Conservation (phyloP, 1,140 invertebrate genomes). For the Cryptotermes secundus region DNA sequence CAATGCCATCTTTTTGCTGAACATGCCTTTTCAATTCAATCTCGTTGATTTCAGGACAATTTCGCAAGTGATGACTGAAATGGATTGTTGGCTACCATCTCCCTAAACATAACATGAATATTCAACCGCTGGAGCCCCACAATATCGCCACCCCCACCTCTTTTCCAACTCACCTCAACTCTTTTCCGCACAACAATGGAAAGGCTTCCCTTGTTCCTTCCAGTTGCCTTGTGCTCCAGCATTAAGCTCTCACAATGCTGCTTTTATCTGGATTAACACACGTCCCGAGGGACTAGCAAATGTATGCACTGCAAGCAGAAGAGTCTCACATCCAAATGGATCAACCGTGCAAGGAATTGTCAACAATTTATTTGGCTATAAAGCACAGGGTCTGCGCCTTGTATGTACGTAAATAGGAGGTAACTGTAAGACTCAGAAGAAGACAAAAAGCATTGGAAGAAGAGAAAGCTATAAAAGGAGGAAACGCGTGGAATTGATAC, state of each 20-base stretch:
- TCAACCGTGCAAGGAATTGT: too few relatives aligned
- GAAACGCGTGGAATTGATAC: too few relatives aligned
- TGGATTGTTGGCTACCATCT: not conserved
- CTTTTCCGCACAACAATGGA: not conserved
- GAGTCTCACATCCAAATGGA: too few relatives aligned
- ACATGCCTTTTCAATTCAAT: constrained; percentile 17
- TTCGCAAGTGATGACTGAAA: constrained; percentile 1
- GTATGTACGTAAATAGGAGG: too few relatives aligned
- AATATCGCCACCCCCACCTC: not conserved
- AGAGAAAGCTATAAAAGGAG: too few relatives aligned
- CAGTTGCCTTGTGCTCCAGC: not conserved
- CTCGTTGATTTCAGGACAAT: constrained; percentile 26
- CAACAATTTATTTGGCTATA: too few relatives aligned
- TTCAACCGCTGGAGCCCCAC: not conserved
- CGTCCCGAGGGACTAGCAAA: not conserved
- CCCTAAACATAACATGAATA: not conserved
- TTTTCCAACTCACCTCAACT: not conserved
- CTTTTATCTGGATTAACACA: constrained; percentile 21
- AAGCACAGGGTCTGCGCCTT: too few relatives aligned
- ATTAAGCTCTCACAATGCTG: constrained; percentile 1
- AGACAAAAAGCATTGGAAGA: too few relatives aligned
- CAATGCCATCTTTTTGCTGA: not conserved
- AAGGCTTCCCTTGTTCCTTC: not conserved
- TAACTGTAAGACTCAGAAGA: too few relatives aligned
- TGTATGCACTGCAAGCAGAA: too few relatives aligned